Conservation (phyloP, 2,888 invertebrate species). For the Drosophila tanythrix region DNA sequence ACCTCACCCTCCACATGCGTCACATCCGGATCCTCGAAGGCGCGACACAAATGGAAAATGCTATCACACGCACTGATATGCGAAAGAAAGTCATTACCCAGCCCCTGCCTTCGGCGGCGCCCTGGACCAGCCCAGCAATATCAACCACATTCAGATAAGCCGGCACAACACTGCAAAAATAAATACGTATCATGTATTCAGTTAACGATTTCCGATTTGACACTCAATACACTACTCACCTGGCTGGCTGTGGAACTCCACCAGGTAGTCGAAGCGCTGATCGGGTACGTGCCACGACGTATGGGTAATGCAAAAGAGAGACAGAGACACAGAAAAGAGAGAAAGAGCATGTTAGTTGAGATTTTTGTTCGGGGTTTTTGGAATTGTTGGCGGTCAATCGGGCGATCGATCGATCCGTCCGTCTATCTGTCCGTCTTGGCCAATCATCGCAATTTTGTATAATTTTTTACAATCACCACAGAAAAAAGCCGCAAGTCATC, state of each 20-base stretch:
- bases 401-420: not conserved
- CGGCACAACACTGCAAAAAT: constrained; percentile 94
- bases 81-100: constrained; percentile 99
- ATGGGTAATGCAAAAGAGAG: constrained; percentile 80
- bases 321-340: constrained; percentile 5
- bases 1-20: constrained; percentile 99
- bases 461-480: constrained; percentile 80
- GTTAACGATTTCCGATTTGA: constrained; percentile 24
- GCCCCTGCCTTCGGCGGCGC: constrained; percentile 95
- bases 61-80: constrained; percentile 99
- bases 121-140: constrained; percentile 99
- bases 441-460: constrained; percentile 84
- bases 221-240: constrained; percentile 87
- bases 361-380: not conserved
- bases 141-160: constrained; percentile 99
- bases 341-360: constrained; percentile 55
- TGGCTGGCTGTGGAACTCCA: constrained; percentile 97
- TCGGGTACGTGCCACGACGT: constrained; percentile 99
- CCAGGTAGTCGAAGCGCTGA: constrained; percentile 95
- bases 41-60: constrained; percentile 97
- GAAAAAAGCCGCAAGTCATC: constrained; percentile 49
- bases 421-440: constrained; percentile 3
- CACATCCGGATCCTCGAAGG: constrained; percentile 98
- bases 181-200: not conserved
- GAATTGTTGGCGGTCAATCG: constrained; percentile 9